Base-by-base conservation (phyloP, 1,140 invertebrate species). In the Vollenhovia emeryi region DNA sequence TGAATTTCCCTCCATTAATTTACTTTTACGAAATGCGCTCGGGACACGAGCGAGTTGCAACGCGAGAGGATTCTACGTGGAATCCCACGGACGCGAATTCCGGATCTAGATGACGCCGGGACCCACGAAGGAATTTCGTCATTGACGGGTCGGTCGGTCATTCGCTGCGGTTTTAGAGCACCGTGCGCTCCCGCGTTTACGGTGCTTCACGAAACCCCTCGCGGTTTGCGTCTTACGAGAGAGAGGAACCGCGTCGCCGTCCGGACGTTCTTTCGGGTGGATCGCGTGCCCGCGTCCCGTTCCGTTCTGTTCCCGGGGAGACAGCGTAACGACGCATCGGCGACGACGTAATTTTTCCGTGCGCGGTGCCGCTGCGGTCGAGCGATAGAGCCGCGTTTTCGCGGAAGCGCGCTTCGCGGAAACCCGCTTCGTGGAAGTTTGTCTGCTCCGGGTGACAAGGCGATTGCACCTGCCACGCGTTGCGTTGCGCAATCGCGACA, bases 191-290 rank as follows among this genome's bases (percentile, higher is more conserved):
- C 50, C 69, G 60, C 50, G 27, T 87, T 83, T 62, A 57, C 52
- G 27, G 55, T 85, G 86, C 85, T 88, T 88, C 86, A 57, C 21
- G 86, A 88, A 88, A 88, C 84, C 86, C 71, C 75, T 69, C 84
- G 13, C 40, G 85, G 73, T 48, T 62, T 18, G 62, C 9, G 60
- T 50, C 62, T 62, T 50, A 79, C 68, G 50, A 57, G 60, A 62
- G 71, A 82, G 73, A 57, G 50, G n/a, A 30, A 69, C 27, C 43
- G 7, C 40, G 40, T 3, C n/a, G 45, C 27, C 73, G 30, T 57
- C 50, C n/a, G n/a, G 45, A 3, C 18, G 45, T 48, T 40, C 45
- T 68, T 40, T 59, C 21, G 43, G 30, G 15, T 30, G 75, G 27
- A 40, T 66, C 50, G 59, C 83, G 60, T 84, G 78, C 7, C 43